phyloP scores from a whole-genome alignment of 2,888 invertebrate genomes.

The Phengaris arion region DNA sequence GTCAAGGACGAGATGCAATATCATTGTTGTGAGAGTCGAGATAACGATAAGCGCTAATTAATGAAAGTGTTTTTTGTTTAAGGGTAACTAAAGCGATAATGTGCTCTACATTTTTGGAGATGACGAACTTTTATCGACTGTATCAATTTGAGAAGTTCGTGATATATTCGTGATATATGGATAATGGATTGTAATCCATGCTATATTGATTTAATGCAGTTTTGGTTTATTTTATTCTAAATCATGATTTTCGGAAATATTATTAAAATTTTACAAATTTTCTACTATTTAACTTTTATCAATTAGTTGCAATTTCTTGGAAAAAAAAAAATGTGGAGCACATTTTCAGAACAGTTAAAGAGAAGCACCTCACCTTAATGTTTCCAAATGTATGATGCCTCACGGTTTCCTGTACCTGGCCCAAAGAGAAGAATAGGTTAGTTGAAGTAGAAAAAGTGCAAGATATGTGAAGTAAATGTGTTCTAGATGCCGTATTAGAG shows the following conservation, averaged over 20 bases:
- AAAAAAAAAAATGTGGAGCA: constrained; percentile 32
- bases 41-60: constrained; percentile 44
- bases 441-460: constrained; percentile 52
- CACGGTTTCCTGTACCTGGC: constrained; percentile 85
- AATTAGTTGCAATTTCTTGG: not conserved
- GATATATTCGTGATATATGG: no score
- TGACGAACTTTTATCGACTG: not conserved
- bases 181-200: no score
- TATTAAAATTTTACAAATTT: no score
- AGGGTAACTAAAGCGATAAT: not conserved
- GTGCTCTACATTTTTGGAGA: constrained; percentile 5
- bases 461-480: constrained; percentile 30
- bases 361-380: constrained; percentile 82
- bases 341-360: constrained; percentile 49
- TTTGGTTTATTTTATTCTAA: no score
- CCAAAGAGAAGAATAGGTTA: constrained; percentile 78
- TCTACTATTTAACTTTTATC: no score
- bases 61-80: constrained; percentile 16
- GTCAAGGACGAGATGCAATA: constrained; percentile 68
- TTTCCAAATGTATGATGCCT: constrained; percentile 85
- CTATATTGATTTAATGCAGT: no score
- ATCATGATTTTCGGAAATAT: no score
- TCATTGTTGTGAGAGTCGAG: constrained; percentile 55
- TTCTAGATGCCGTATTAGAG: constrained; percentile 30
- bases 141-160: not conserved